Percentiles rank a stretch among this genome's conserved stretches.
Evolutionary conservation across 2,888 invertebrate genomes (phyloP).

Genomic region (Dicyrtomina minuta): DNA sequence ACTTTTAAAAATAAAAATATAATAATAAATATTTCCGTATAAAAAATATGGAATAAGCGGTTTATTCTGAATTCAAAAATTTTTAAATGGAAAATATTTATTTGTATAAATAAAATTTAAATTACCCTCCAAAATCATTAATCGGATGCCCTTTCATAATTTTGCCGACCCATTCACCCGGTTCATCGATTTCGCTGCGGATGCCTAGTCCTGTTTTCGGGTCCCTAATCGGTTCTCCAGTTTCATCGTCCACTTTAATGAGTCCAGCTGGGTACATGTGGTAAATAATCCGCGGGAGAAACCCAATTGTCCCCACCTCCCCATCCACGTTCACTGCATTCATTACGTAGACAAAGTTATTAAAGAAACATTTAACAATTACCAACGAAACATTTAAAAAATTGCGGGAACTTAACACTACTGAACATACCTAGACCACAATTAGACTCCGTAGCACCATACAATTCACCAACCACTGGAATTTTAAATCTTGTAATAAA

Average conservation of each 20-base stretch:
- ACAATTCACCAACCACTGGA: slow-evolving; percentile 82
- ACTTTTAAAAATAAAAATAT: no score
- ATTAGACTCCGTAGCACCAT: slow-evolving; percentile 97
- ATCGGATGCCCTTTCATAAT: slow-evolving; percentile 85
- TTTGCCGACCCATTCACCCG: slow-evolving; percentile 94
- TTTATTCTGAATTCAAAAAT: slow-evolving; percentile 4
- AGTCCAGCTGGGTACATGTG: slow-evolving; percentile 71
- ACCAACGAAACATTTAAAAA: neutral
- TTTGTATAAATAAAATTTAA: neutral
- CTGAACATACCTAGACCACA: slow-evolving; percentile 20
- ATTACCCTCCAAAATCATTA: slow-evolving; percentile 80
- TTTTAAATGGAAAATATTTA: neutral
- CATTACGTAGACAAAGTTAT: neutral
- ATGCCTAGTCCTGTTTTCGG: slow-evolving; percentile 76
- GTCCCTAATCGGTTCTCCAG: slow-evolving; percentile 85
- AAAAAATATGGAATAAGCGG: no score
- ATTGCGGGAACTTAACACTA: neutral
- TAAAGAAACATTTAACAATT: neutral
- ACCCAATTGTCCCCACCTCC: slow-evolving; percentile 90
- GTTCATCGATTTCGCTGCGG: slow-evolving; percentile 70
- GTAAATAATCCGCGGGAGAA: slow-evolving; percentile 85
- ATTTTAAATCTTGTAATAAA: slow-evolving; percentile 86
- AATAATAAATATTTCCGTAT: no score
- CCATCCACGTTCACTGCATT: slow-evolving; percentile 85
- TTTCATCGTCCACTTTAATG: slow-evolving; percentile 76